Percentiles rank a stretch among this genome's conserved stretches.
These are phyloP conservation scores for Carterocephalus palaemon DNA, from an alignment of 2,888 invertebrate species.

Conservation along the genomic window DNA sequence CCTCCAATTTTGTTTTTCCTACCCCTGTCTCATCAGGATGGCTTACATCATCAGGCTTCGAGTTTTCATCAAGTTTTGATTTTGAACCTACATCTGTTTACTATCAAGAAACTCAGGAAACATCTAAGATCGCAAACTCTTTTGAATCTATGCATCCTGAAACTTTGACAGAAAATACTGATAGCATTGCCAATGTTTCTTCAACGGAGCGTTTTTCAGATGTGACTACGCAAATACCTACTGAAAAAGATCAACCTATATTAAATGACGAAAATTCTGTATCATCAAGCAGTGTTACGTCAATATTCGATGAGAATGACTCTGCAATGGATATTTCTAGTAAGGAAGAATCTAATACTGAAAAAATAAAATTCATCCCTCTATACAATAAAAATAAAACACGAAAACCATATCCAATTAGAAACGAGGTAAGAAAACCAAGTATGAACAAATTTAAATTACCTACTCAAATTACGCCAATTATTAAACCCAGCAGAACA, in stretches of 20 bases:
- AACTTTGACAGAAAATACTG: conserved; percentile 38
- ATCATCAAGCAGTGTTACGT: neutral
- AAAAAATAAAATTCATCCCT: conserved; percentile 53
- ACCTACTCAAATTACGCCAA: conserved; percentile 45
- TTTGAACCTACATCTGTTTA: conserved; percentile 60
- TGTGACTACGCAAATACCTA: conserved; percentile 42
- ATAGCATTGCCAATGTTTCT: conserved; percentile 48
- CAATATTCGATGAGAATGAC: neutral
- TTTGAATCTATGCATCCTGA: conserved; percentile 44
- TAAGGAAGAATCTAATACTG: conserved; percentile 49
- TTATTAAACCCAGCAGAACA: conserved; percentile 58
- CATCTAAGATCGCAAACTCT: conserved; percentile 42
- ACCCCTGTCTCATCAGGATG: conserved; percentile 67
- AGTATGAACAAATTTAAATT: conserved; percentile 51
- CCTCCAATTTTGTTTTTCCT: conserved; percentile 61
- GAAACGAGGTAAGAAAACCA: conserved; percentile 53
- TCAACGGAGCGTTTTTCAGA: conserved; percentile 49
- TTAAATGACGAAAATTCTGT: conserved; percentile 3
- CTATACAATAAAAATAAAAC: conserved; percentile 56
- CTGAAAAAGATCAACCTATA: conserved; percentile 33
- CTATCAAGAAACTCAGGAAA: conserved; percentile 45
- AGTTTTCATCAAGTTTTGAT: conserved; percentile 64
- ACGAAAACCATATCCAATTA: conserved; percentile 62
- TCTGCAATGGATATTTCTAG: conserved; percentile 42
- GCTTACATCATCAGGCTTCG: conserved; percentile 66